These are phyloP conservation scores for Galagoides demidoff DNA, from an alignment of 2,797 vertebrate species.

Conservation along the genomic window DNA sequence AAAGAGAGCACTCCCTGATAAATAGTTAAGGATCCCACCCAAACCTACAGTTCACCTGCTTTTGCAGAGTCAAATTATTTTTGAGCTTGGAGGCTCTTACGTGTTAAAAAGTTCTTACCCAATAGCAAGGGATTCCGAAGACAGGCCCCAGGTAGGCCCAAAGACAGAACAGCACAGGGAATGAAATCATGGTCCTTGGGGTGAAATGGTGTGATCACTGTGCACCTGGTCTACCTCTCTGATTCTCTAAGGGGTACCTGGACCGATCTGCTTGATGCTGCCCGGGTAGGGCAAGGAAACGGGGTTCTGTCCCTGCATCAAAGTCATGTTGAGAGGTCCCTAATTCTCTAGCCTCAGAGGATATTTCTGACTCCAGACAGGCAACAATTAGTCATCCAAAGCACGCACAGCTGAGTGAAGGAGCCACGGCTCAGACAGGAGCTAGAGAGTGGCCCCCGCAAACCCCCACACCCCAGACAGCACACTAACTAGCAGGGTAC, in stretches of 20 bases:
- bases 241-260: neutral
- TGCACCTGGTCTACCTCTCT: neutral
- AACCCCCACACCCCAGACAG: neutral
- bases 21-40: neutral
- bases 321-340: neutral
- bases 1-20: neutral
- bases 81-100: neutral
- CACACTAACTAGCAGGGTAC: rapidly evolving
- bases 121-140: neutral
- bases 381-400: neutral
- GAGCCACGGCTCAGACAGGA: neutral
- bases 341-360: neutral
- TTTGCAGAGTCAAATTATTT: slow-evolving; percentile 18
- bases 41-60: neutral
- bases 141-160: neutral
- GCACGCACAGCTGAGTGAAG: rapidly evolving
- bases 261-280: neutral
- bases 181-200: neutral
- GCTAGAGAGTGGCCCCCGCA: rapidly evolving
- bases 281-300: too few relatives aligned
- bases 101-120: neutral
- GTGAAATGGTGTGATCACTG: neutral
- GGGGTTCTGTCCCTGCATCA: neutral
- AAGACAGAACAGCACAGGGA: neutral
- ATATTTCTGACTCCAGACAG: neutral